Evolutionary conservation across 2,797 vertebrate species (phyloP).

Genomic region (Poecilia picta): DNA sequence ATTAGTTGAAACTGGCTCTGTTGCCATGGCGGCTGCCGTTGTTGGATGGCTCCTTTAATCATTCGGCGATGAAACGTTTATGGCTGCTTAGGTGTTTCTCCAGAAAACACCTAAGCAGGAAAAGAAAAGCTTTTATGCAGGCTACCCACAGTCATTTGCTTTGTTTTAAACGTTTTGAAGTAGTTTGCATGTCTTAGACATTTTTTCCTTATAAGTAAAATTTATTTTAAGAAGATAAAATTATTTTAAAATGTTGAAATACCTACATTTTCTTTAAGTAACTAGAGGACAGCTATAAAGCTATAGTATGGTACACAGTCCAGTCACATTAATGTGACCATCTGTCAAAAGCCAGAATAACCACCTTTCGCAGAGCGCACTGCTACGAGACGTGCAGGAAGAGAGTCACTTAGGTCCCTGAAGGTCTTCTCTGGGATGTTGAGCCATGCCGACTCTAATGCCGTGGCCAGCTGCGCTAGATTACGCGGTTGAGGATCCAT

Average conservation of each 20-base stretch:
- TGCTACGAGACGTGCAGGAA: too few species aligned
- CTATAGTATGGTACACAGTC: conserved; percentile 15
- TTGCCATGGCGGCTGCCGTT: conserved; percentile 77
- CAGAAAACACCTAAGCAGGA: conserved; percentile 5
- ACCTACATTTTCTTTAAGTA: background rate
- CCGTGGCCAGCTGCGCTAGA: too few species aligned
- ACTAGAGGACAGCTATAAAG: conserved; percentile 48
- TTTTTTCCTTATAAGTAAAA: background rate
- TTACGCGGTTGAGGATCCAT: too few species aligned
- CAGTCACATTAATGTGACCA: too few species aligned
- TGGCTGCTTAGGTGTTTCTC: conserved; percentile 25
- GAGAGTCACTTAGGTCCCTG: too few species aligned
- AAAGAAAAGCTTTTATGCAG: background rate
- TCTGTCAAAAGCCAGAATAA: too few species aligned
- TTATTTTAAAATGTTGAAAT: background rate
- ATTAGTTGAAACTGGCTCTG: conserved; percentile 74
- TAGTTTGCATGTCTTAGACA: conserved; percentile 6
- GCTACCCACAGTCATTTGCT: background rate
- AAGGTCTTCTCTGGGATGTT: too few species aligned
- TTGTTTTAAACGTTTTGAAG: conserved; percentile 20
- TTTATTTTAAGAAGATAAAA: background rate
- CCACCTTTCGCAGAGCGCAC: too few species aligned
- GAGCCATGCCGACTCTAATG: too few species aligned
- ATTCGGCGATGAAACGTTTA: conserved; percentile 54
- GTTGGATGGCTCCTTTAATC: conserved; percentile 63